Base-by-base conservation (phyloP, 2,113 vertebrate species). In the Nothoprocta pentlandii region DNA sequence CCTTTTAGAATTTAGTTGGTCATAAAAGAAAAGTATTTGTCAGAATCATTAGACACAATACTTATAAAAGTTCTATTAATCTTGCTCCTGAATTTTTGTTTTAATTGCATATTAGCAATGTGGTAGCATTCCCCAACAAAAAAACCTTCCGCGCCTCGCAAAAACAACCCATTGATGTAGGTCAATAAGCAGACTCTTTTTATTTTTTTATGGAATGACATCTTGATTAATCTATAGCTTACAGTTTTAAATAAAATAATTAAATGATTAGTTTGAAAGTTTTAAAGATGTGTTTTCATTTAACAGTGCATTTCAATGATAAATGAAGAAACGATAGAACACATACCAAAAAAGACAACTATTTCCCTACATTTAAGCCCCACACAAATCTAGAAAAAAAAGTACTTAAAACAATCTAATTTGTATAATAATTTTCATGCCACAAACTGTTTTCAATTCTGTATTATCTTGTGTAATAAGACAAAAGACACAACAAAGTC, bases 131-230 rank as follows among this genome's bases (percentile, higher is more conserved):
- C 70, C 30, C 36, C 71, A 87, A 63, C 58, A 73, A 93, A 85
- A 92, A 68, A 96, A 81, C 21, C 5, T 0, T 15, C 62, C 16
- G 16, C 30, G 30, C 54, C 56, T 61, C 93, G 39, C 66, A 93
- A 86, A 89, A 89, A 76, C 41, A 94, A 77, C 81, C 95, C 93
- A 85, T 91, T 87, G 80, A 85, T 44, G 23, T 84, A 90, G 80
- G 70, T 47, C 93, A 80, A 93, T 64, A 69, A 95, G 79, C 36
- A 96, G 93, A 64, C 16, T 92, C 81, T 91, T 80, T 98, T 98
- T 98, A 97, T 98, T 97, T 93, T 19, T 87, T 85, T 89, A 51
- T 95, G 46, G 71, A 95, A 94, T 39, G 46, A 81, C 61, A 92
- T 63, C 63, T 79, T 71, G 13, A 81, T 88, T 90, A 78, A 79